Base-by-base conservation (phyloP, 2,797 vertebrate genomes). In the Microctenopoma steveboyesi region DNA sequence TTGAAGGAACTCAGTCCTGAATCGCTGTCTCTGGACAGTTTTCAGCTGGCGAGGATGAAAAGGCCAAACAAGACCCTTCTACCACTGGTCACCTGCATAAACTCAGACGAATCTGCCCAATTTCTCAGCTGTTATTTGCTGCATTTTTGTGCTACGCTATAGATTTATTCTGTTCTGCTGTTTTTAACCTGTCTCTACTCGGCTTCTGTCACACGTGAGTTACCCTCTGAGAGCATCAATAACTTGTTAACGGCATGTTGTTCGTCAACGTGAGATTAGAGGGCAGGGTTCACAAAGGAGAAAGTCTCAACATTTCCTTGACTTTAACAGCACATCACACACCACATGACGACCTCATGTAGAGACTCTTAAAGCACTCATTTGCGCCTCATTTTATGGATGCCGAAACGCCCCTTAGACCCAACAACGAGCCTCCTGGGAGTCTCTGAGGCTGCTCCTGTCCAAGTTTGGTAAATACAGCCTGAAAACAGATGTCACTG, bases 401-500 rank as follows among this genome's bases (percentile, higher is more conserved):
- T 74, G 87, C 75, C 61, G 59, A 69, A 61, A 47, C 58, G 80
- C 67, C 82, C 83, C 81, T 73, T 50, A 60, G 69, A 84, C 81
- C 76, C 65, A 64, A 78, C 66, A 68, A 77, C 64, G 81, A 74
- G 78, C 58, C 84, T 75, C 81, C 14, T 16, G 85, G 87, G 85
- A 85, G 35, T 39, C 59, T 45, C 14, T 16, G 55, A 50, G 82
- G 74, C 74, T 63, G 79, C 80, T 87, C 39, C 76, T 51, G 67
- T 83, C 69, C 30, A 28, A 37, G 62, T 87, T 86, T 74, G 76
- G 79, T 82, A 85, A 90, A 87, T 78, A 83, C 66, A 68, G 50
- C 63, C 76, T 74, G 72, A 78, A 89, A 89, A 84, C 83, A 86
- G 85, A 87, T 85, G 86, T 82, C 47, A 35, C 50, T 45, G 46